Conservation (phyloP, 2,888 invertebrate genomes). For the Cephus nigrinus region DNA sequence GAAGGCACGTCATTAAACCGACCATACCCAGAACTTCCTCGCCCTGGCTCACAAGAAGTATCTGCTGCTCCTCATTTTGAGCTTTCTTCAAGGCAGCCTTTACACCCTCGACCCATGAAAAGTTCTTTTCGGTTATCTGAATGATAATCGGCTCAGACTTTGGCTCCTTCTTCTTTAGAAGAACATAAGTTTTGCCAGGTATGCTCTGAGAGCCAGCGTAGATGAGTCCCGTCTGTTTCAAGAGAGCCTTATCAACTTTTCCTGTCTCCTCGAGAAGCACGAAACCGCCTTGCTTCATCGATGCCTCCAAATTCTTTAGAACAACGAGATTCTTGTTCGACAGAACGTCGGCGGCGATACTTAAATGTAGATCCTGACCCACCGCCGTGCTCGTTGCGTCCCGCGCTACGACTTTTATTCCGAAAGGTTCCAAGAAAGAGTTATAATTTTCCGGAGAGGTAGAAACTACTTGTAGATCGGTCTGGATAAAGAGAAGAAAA, state of each 20-base stretch:
- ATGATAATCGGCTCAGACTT: slow-evolving; percentile 69
- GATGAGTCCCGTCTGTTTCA: slow-evolving; percentile 66
- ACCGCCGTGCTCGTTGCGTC: slow-evolving; percentile 72
- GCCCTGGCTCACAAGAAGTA: slow-evolving; percentile 78
- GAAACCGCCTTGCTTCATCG: slow-evolving; percentile 78
- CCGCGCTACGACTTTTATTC: slow-evolving; percentile 75
- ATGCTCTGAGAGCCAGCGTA: slow-evolving; percentile 74
- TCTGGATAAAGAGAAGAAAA: slow-evolving; percentile 34
- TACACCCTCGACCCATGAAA: slow-evolving; percentile 83
- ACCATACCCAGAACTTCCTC: slow-evolving; percentile 74
- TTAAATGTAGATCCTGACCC: slow-evolving; percentile 77
- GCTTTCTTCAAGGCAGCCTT: slow-evolving; percentile 80
- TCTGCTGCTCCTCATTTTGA: slow-evolving; percentile 71
- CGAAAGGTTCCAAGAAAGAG: slow-evolving; percentile 70
- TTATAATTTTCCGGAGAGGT: slow-evolving; percentile 70
- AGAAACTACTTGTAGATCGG: slow-evolving; percentile 72
- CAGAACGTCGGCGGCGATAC: slow-evolving; percentile 76
- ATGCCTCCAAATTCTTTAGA: slow-evolving; percentile 71
- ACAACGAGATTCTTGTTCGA: slow-evolving; percentile 68
- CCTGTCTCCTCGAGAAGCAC: slow-evolving; percentile 78
- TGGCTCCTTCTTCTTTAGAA: slow-evolving; percentile 72
- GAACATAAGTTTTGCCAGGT: slow-evolving; percentile 73
- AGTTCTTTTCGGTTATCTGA: slow-evolving; percentile 77
- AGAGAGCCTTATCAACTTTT: slow-evolving; percentile 38
- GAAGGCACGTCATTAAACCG: slow-evolving; percentile 91